Evolutionary conservation across 2,888 invertebrate species (phyloP).

Genomic region (Eupsilia transversa): DNA sequence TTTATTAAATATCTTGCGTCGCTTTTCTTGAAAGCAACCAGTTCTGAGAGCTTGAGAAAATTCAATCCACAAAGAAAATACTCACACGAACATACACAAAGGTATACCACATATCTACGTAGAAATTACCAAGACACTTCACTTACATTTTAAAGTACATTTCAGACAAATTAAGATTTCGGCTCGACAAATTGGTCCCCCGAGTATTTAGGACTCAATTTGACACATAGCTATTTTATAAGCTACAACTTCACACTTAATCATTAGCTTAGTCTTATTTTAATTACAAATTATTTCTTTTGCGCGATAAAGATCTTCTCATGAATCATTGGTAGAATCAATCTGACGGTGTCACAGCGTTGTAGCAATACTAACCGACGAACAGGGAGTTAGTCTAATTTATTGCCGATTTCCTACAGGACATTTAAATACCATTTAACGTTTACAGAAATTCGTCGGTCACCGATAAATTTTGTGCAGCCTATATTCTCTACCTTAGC

Average conservation of each 20-base stretch:
- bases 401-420: neutral
- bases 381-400: neutral
- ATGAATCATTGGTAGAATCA: neutral
- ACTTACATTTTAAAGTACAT: constrained; percentile 23
- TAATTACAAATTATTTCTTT: neutral
- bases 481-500: neutral
- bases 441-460: neutral
- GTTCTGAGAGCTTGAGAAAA: constrained; percentile 41
- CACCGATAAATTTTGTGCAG: neutral
- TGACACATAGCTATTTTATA: neutral
- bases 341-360: neutral
- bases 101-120: neutral
- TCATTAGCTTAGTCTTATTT: neutral
- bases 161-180: constrained; percentile 1
- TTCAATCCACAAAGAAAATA: constrained; percentile 58
- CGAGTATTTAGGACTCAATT: neutral
- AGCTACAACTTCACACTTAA: neutral
- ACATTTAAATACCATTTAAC: neutral
- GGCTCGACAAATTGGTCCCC: neutral
- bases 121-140: constrained; percentile 8
- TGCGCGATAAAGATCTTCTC: too few relatives aligned
- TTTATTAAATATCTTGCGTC: constrained; percentile 33
- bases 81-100: constrained; percentile 13
- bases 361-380: neutral
- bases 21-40: constrained; percentile 45